Evolutionary conservation across 2,888 invertebrate genomes (phyloP).

Genomic region (Mactromeris polynyma): DNA sequence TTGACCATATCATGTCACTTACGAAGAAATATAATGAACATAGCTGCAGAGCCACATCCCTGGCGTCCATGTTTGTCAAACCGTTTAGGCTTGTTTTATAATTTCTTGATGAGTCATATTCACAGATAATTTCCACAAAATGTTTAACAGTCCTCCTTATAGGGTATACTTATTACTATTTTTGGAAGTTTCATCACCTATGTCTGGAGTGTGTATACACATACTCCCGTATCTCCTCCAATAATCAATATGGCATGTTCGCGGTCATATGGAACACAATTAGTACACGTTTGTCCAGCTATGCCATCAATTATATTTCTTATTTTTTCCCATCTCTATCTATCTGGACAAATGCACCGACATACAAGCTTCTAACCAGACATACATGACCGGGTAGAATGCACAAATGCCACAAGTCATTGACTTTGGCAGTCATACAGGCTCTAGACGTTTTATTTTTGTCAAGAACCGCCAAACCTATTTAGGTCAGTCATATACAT

Average conservation of each 20-base stretch:
- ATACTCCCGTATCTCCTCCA: constrained; percentile 12
- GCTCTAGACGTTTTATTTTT: background rate
- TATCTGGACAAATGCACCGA: background rate
- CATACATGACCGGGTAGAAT: constrained; percentile 13
- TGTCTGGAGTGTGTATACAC: constrained; percentile 7
- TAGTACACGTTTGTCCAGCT: background rate
- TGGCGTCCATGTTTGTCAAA: no score
- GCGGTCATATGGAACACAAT: background rate
- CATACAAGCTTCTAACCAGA: background rate
- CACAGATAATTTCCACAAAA: no score
- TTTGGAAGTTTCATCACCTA: background rate
- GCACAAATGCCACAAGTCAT: background rate
- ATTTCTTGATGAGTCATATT: no score
- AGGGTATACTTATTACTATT: background rate
- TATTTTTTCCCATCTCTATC: background rate
- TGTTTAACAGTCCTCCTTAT: background rate
- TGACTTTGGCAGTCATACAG: background rate
- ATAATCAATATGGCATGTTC: constrained; percentile 23
- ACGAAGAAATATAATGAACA: no score
- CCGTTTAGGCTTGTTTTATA: no score
- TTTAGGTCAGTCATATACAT: constrained; percentile 12
- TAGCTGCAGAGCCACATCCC: no score
- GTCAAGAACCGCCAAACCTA: constrained; percentile 6
- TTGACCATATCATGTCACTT: no score
- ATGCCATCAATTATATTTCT: background rate